Conservation (phyloP, 2,797 vertebrate species). For the Hoplostethus atlanticus region DNA sequence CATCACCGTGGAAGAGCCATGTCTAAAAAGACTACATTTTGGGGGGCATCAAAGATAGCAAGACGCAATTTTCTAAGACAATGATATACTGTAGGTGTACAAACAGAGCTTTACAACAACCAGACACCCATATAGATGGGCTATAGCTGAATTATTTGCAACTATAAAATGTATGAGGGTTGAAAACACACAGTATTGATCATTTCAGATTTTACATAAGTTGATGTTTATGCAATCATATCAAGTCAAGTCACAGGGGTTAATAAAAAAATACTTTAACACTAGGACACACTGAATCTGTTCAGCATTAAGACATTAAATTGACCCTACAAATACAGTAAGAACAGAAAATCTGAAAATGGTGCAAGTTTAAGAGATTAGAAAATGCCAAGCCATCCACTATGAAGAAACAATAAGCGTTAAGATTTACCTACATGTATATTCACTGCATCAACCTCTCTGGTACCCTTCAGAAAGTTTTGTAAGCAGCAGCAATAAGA, state of each 20-base stretch:
- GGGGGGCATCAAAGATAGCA: background rate
- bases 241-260: conserved; percentile 15
- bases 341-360: conserved; percentile 32
- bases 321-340: background rate
- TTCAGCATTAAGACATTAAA: conserved; percentile 43
- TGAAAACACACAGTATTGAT: background rate
- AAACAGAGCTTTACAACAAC: conserved; percentile 2
- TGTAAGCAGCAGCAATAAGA: conserved; percentile 46
- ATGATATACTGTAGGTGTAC: background rate
- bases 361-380: conserved; percentile 29
- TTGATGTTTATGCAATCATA: background rate
- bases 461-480: conserved; percentile 10
- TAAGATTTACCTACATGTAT: conserved; percentile 40
- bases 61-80: conserved; percentile 16
- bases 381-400: background rate
- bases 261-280: conserved; percentile 1
- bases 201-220: conserved; percentile 13
- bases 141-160: background rate
- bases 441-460: conserved; percentile 45
- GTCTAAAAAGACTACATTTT: no score
- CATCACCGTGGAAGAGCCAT: no score
- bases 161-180: background rate
- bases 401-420: background rate
- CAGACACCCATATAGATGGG: background rate
- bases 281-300: conserved; percentile 25